Evolutionary conservation across 2,113 vertebrate genomes (phyloP), one percentile per base, ranked within the genome.

Genomic region (Cebidichthys violaceus): DNA sequence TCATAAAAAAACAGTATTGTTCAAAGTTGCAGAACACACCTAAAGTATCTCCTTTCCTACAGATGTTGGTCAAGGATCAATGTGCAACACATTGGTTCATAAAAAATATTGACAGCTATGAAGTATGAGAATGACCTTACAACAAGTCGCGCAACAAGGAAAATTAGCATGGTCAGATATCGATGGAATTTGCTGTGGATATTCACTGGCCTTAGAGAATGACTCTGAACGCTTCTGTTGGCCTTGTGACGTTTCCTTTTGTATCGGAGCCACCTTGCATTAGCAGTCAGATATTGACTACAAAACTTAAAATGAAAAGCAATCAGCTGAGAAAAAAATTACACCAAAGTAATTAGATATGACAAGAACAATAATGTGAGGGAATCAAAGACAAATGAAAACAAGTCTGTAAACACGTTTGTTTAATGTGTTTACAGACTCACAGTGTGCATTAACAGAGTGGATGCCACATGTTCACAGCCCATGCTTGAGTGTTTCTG

Each of bases 401-500:
- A 22, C 17, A 22, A 6, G 20, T 39, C 61, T 37, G 61, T 37
- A 64, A n/a, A 39, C 33, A 64, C 35, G 13, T n/a, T 41, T 33
- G 33, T 33, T 33, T 33, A 33, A 33, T 33, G 33, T 33, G 33
- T 33, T 33, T 33, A 33, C 33, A 33, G 33, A 17, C 39, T 27
- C n/a, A 43, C n/a, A 43, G n/a, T 41, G 29, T 47, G 43, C 29
- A 31, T 70, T 67, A 20, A 65, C 35, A 43, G 39, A 66, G 64
- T 66, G 35, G 62, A n/a, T 64, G 61, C 8, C 39, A 45, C 14
- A 67, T 67, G 27, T 68, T 68, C 43, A 69, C 43, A 50, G 43
- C 66, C 43, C 9, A 13, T 69, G 11, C 7, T 8, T n/a, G 70
- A 10, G 35, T 27, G 64, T 27, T 47, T 33, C 5, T 69, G 39